Base-by-base conservation (phyloP, 2,113 vertebrate genomes). In the Haemorhous mexicanus region DNA sequence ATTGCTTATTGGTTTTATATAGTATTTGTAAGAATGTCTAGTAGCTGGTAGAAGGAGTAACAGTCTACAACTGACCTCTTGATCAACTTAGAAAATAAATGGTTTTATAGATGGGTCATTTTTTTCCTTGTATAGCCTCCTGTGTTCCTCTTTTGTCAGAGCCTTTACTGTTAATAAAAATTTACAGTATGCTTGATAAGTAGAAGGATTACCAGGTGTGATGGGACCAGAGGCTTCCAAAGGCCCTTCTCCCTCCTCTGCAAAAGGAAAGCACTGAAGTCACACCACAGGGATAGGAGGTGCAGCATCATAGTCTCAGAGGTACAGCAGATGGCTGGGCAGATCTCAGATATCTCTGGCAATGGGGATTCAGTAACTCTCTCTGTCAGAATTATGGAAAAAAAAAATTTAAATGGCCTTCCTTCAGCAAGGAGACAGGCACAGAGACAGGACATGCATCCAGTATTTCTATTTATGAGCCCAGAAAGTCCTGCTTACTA, bases 401-500 rank as follows among this genome's bases (percentile, higher is more conserved):
- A 53, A 27, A 19, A 62, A 11, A 10, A 39, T 39, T 47, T 21
- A 18, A 74, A 9, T 0, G 1, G 33, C 24, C 17, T 67, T 87
- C 44, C 26, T 90, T 79, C 72, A 84, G 55, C 55, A 78, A 86
- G 37, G 32, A 90, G 50, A 41, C n/a, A 88, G 58, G 79, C 86
- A 73, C 50, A 70, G 37, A 66, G 11, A 84, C 10, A 83, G 35
- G 9, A 35, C 50, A 43, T 0, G 0, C 7, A 3, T 22, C 17
- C 32, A 24, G 4, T 35, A 62, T 90, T 83, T 53, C 53, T 92
- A 13, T 55, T 73, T 11, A 26, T 49, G 63, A 92, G 37, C 46
- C 19, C 76, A 78, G 73, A 85, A 84, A 32, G 61, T 27, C 28
- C 30, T 93, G 72, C 89, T 92, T 72, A 84, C 44, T 55, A 75